Conservation (phyloP, 2,113 vertebrate genomes). For the Mesitornis unicolor region DNA sequence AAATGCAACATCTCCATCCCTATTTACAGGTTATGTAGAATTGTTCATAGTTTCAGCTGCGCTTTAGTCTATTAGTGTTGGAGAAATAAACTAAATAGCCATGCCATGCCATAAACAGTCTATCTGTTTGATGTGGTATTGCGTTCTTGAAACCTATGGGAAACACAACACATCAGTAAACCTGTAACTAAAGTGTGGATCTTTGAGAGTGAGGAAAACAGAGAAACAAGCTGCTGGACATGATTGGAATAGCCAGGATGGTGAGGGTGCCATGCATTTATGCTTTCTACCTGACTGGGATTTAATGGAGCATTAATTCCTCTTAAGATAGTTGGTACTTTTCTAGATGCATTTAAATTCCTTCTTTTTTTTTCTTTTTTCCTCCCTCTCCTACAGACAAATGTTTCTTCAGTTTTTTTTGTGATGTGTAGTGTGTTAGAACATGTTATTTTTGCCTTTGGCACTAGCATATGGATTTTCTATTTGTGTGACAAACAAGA, state of each 20-base stretch:
- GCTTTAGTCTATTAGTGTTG: background rate
- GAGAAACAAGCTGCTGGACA: background rate
- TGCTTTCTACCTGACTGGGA: background rate
- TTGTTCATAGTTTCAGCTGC: background rate
- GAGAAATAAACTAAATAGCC: background rate
- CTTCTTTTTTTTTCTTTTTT: background rate
- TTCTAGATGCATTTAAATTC: background rate
- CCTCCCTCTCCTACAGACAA: background rate
- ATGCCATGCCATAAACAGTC: background rate
- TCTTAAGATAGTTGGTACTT: background rate
- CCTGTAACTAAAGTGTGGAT: background rate
- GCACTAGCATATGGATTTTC: constrained; percentile 28
- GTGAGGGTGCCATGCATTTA: background rate
- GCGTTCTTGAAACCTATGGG: background rate
- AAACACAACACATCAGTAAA: background rate
- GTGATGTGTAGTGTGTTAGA: background rate
- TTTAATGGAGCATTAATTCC: background rate
- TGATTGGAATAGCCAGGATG: background rate
- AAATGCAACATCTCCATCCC: background rate
- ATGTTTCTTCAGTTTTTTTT: background rate
- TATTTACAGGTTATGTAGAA: background rate
- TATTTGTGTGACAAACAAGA: constrained; percentile 48
- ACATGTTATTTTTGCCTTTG: constrained; percentile 1
- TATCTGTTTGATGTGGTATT: background rate
- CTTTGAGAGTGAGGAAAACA: background rate